phyloP scores from a whole-genome alignment of 2,797 vertebrate genomes.

The Gallinago stenura region DNA sequence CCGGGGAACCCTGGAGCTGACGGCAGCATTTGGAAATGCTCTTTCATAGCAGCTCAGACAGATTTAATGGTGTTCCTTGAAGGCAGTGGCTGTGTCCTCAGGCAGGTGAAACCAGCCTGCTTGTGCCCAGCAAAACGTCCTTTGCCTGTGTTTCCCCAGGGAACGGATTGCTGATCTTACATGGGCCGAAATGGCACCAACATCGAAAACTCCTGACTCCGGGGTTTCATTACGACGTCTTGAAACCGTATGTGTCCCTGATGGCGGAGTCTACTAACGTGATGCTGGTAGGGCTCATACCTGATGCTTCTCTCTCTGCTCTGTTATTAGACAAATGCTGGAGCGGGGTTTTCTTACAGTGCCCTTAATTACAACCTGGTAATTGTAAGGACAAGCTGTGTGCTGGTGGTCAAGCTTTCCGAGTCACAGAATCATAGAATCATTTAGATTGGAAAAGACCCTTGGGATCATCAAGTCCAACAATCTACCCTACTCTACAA shows the following conservation, averaged over 20 bases:
- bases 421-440: no score
- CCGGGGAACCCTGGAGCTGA: neutral
- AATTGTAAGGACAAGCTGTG: neutral
- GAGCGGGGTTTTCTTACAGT: neutral
- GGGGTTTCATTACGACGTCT: constrained; percentile 89
- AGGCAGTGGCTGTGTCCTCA: neutral
- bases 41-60: neutral
- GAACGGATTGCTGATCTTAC: constrained; percentile 85
- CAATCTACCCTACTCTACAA: no score
- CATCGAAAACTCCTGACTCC: constrained; percentile 90
- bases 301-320: neutral
- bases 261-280: constrained; percentile 80
- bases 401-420: neutral
- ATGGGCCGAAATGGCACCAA: constrained; percentile 89
- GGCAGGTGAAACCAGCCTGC: neutral
- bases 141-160: constrained; percentile 79
- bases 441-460: no score
- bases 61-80: neutral
- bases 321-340: neutral
- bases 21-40: neutral
- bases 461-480: no score
- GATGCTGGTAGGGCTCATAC: constrained; percentile 86
- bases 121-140: neutral
- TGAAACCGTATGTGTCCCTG: constrained; percentile 87
- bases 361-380: neutral